phyloP scores from a whole-genome alignment of 2,113 vertebrate species.

The Coracopsis vasa region DNA sequence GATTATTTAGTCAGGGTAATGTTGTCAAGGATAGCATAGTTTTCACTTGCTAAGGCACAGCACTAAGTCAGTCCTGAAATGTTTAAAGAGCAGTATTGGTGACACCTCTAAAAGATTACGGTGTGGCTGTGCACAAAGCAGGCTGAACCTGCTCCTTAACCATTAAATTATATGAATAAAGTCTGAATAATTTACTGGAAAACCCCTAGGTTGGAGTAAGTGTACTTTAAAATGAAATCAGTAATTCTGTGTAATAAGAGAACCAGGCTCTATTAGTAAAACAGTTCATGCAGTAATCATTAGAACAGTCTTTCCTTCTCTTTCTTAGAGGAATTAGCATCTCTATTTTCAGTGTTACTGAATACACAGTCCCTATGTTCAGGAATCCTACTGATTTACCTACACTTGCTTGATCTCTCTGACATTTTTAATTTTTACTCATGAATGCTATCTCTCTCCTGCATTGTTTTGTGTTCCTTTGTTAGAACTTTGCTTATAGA shows the following conservation, averaged over 20 bases:
- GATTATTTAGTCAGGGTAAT: constrained; percentile 33
- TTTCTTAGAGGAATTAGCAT: not conserved
- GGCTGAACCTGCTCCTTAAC: not conserved
- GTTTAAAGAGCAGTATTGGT: constrained; percentile 31
- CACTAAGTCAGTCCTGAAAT: constrained; percentile 23
- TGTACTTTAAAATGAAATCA: not conserved
- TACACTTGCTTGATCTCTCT: not conserved
- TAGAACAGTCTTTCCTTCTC: not conserved
- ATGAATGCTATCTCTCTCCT: not conserved
- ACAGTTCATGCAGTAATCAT: not conserved
- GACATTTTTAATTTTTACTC: not conserved
- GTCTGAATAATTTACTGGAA: not conserved
- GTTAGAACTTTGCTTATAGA: not conserved
- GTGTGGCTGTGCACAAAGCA: not conserved
- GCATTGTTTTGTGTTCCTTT: not conserved
- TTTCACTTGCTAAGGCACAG: constrained; percentile 41
- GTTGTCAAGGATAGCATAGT: constrained; percentile 35
- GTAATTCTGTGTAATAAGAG: not conserved
- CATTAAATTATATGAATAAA: not conserved
- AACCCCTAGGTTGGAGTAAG: not conserved
- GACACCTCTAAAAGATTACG: not conserved
- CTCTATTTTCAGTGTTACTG: not conserved
- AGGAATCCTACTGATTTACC: not conserved
- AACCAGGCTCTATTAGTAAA: not conserved
- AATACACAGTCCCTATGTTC: not conserved